These are phyloP conservation scores for Antheraea yamamai DNA, from an alignment of 2,888 invertebrate species.

Conservation along the genomic window DNA sequence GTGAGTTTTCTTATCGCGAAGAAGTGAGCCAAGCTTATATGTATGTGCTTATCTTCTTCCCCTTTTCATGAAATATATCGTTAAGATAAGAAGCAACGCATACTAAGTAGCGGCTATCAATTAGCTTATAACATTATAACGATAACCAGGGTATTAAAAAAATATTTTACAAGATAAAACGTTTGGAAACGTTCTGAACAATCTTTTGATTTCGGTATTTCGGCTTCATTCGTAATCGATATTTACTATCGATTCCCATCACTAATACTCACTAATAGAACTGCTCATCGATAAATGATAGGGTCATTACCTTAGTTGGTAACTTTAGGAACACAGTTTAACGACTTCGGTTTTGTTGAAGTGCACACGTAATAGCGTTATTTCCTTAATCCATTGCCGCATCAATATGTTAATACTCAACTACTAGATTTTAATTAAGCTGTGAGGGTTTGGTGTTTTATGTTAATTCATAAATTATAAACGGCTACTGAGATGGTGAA, in stretches of 20 bases:
- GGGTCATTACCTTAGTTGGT: conserved; percentile 18
- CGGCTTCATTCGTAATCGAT: conserved; percentile 4
- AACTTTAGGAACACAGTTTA: conserved; percentile 20
- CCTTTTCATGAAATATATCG: too few relatives aligned
- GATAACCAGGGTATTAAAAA: too few relatives aligned
- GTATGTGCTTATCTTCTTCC: too few relatives aligned
- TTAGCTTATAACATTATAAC: too few relatives aligned
- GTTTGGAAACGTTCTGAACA: not conserved
- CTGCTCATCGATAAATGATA: conserved; percentile 21
- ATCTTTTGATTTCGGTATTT: conserved; percentile 1
- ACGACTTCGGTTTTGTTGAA: conserved; percentile 17
- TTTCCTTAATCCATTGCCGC: conserved; percentile 19
- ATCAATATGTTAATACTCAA: conserved; percentile 18
- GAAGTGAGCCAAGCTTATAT: too few relatives aligned
- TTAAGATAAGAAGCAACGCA: too few relatives aligned
- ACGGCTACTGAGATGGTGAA: not conserved
- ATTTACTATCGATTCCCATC: not conserved
- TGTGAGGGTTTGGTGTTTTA: conserved; percentile 10
- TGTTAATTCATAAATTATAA: conserved; percentile 14
- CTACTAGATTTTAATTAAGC: conserved; percentile 12
- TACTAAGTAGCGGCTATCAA: too few relatives aligned
- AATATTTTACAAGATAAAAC: too few relatives aligned
- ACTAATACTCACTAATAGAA: conserved; percentile 12
- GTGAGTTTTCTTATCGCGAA: too few relatives aligned
- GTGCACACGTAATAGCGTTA: conserved; percentile 15